Conservation (phyloP, 2,797 vertebrate species). For the Podarcis siculus region DNA sequence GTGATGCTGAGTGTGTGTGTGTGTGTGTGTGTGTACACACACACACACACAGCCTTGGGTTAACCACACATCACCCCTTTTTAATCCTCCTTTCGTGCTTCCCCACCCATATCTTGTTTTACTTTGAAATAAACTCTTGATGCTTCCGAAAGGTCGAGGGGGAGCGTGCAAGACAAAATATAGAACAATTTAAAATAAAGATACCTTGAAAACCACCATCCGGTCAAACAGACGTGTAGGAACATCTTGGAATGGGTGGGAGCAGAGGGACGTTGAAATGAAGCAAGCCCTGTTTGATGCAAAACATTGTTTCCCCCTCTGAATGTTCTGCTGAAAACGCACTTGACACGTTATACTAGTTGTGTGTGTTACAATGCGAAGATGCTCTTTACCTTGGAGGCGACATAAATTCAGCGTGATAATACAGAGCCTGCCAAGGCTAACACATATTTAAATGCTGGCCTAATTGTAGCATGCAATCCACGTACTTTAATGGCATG, state of each 20-base stretch:
- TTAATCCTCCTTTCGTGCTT: too few relatives aligned
- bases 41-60: too few relatives aligned
- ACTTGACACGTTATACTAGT: constrained; percentile 38
- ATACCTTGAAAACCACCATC: constrained; percentile 7
- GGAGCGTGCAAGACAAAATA: neutral
- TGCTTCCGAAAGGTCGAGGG: constrained; percentile 13
- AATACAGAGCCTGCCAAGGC: constrained; percentile 56
- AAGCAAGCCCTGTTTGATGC: constrained; percentile 36
- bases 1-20: too few relatives aligned
- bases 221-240: too few relatives aligned
- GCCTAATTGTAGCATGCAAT: constrained; percentile 51
- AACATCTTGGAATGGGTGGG: neutral
- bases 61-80: too few relatives aligned
- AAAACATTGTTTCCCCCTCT: neutral
- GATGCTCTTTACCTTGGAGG: constrained; percentile 65
- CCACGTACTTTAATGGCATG: constrained; percentile 29
- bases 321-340: constrained; percentile 35
- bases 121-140: constrained; percentile 3
- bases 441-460: constrained; percentile 67
- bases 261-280: constrained; percentile 17
- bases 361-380: constrained; percentile 55
- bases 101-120: neutral
- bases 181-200: constrained; percentile 1
- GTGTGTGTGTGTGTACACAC: too few relatives aligned
- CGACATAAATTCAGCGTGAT: constrained; percentile 64